Conservation (phyloP, 1,140 invertebrate genomes). For the Drosophila bocqueti region DNA sequence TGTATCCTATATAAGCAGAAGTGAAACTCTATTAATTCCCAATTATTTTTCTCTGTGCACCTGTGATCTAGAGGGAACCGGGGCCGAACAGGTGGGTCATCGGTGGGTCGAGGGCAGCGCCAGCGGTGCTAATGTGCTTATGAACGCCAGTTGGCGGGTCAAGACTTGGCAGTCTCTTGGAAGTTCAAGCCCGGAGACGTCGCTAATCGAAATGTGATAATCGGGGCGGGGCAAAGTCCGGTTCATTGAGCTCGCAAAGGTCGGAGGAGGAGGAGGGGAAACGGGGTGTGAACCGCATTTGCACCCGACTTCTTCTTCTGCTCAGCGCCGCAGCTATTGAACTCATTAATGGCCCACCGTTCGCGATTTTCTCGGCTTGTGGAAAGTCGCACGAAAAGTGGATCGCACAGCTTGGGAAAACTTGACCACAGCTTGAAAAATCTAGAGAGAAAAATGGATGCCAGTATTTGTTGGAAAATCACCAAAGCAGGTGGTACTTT, state of each 20-base stretch:
- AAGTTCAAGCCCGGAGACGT: conserved; percentile 24
- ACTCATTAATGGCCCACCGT: conserved; percentile 66
- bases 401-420: conserved; percentile 31
- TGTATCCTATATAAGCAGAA: neutral
- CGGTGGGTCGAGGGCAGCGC: conserved; percentile 63
- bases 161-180: conserved; percentile 20
- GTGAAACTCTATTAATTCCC: neutral
- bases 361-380: conserved; percentile 43
- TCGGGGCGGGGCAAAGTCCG: conserved; percentile 47
- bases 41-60: neutral
- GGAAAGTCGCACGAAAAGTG: conserved; percentile 55
- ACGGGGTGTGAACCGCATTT: conserved; percentile 40
- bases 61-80: neutral
- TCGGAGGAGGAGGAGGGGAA: conserved; percentile 2
- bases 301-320: conserved; percentile 57
- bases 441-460: conserved; percentile 6
- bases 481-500: neutral
- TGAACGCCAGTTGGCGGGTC: conserved; percentile 69
- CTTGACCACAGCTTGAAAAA: conserved; percentile 9
- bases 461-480: conserved; percentile 2
- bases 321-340: conserved; percentile 61
- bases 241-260: conserved; percentile 54
- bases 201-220: conserved; percentile 77
- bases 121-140: conserved; percentile 80
- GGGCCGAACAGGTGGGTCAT: conserved; percentile 29